Base-by-base conservation (phyloP, 1,140 invertebrate genomes). In the Brachionus asplanchnoidis region DNA sequence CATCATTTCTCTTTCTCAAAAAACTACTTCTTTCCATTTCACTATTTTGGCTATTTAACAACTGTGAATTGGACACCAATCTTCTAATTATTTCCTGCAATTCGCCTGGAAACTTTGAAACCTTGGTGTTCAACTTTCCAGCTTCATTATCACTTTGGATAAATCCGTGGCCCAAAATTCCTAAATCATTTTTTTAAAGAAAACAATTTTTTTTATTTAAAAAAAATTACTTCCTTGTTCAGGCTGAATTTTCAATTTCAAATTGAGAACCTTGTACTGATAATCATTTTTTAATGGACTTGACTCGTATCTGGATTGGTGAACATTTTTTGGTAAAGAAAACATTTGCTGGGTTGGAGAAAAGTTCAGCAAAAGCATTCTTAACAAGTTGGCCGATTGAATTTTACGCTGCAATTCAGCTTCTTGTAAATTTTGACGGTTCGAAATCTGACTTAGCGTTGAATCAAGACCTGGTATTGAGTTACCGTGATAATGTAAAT, bases 401-500 rank as follows among this genome's bases (percentile, higher is more conserved):
- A 14, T 5, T 77, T 77, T 77, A 9, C 26, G 42, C 50, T 77
- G 73, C 3, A 26, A 50, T 77, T 77, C 73, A 26, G 8, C n/a
- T 23, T 77, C 8, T 50, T 77, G 73, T 23, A n/a, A 2, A n/a
- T 82, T 53, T 65, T 82, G 50, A 44, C 7, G 17, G n/a, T 82
- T 26, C 11, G 32, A 26, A 12, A 82, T 44, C 20, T 68, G 46
- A 12, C 36, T 82, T 20, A 60, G 12, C 4, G 50, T 42, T 20
- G n/a, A 28, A 26, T 82, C 42, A 20, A 68, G 42, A n/a, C 79
- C 79, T 1, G 26, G 23, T 2, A 82, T 44, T 9, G 79, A 36
- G 26, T 82, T 82, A 1, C 79, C 79, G 23, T 82, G 79, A 46
- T 82, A 82, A 20, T 82, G 79, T 23, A 82, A 46, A 68, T 82